phyloP scores from a whole-genome alignment of 2,888 invertebrate species.

The Drosophila meridionalis region DNA sequence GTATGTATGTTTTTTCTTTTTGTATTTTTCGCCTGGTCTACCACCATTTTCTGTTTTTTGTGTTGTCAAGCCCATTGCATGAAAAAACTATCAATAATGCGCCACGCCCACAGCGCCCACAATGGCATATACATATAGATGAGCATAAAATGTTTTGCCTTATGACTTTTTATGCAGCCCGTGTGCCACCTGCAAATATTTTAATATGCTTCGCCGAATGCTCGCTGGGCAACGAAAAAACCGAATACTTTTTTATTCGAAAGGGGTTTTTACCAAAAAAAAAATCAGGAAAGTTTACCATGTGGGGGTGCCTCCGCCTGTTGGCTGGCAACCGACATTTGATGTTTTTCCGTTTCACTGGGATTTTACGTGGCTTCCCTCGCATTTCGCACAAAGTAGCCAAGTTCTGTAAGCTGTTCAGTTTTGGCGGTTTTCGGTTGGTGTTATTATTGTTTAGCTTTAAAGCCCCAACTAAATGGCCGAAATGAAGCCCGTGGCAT shows the following conservation, averaged over 20 bases:
- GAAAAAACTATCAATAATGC: conserved; percentile 75
- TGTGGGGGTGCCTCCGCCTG: conserved; percentile 19
- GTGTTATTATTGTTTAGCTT: conserved; percentile 60
- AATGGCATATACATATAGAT: conserved; percentile 25
- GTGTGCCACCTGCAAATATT: conserved; percentile 69
- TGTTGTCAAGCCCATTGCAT: conserved; percentile 62
- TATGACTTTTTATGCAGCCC: conserved; percentile 76
- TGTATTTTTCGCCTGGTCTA: conserved; percentile 3
- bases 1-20: conserved; percentile 18
- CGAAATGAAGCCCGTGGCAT: conserved; percentile 39
- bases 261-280: neutral
- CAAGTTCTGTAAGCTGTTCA: conserved; percentile 49
- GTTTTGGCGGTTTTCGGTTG: conserved; percentile 15
- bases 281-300: conserved; percentile 17
- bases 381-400: conserved; percentile 65
- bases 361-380: conserved; percentile 55
- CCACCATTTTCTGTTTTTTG: neutral
- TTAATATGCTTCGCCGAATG: conserved; percentile 72
- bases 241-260: neutral
- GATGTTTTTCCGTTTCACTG: conserved; percentile 40
- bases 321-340: conserved; percentile 9
- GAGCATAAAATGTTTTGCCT: conserved; percentile 74
- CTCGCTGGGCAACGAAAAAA: conserved; percentile 12
- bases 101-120: conserved; percentile 53
- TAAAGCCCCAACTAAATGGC: conserved; percentile 61